Percentiles rank a stretch among this genome's conserved stretches.
These are phyloP conservation scores for Antennarius striatus DNA, from an alignment of 2,113 vertebrate genomes.

Conservation along the genomic window DNA sequence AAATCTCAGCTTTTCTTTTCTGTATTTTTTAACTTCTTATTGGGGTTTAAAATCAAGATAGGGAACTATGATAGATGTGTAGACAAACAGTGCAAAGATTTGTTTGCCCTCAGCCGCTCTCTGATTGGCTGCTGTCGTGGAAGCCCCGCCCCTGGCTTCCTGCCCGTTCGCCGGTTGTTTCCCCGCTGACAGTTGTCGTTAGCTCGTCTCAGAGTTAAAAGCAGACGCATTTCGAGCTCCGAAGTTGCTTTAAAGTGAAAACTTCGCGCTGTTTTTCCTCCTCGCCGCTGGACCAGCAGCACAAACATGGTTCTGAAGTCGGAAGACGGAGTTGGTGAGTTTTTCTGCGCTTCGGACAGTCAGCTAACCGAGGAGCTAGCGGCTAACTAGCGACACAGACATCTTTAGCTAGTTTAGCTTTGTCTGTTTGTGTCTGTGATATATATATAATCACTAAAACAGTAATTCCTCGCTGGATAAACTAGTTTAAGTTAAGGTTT, in stretches of 20 bases:
- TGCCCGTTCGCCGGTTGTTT: conserved; percentile 40
- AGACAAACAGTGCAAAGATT: not conserved
- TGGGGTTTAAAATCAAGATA: not conserved
- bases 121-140: conserved; percentile 46
- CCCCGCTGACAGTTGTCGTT: conserved; percentile 46
- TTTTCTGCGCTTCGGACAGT: conserved; percentile 10
- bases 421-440: too few relatives aligned
- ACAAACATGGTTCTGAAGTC: conserved; percentile 70
- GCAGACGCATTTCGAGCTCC: not conserved
- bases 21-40: not conserved
- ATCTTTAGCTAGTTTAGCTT: conserved; percentile 4
- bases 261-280: accelerated
- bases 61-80: not conserved
- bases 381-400: conserved; percentile 27
- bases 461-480: too few relatives aligned
- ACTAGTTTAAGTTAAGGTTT: too few relatives aligned
- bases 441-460: too few relatives aligned
- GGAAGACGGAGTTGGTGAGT: conserved; percentile 78
- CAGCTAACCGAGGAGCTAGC: conserved; percentile 13
- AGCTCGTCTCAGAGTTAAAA: not conserved
- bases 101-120: not conserved
- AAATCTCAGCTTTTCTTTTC: not conserved
- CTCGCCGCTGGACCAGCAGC: not conserved
- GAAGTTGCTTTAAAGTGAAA: conserved; percentile 9
- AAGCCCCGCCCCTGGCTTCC: conserved; percentile 37